Percentiles rank a stretch among this genome's conserved stretches.
phyloP scores from a whole-genome alignment of 2,797 vertebrate genomes.

The Parotocinclus haroldoi region DNA sequence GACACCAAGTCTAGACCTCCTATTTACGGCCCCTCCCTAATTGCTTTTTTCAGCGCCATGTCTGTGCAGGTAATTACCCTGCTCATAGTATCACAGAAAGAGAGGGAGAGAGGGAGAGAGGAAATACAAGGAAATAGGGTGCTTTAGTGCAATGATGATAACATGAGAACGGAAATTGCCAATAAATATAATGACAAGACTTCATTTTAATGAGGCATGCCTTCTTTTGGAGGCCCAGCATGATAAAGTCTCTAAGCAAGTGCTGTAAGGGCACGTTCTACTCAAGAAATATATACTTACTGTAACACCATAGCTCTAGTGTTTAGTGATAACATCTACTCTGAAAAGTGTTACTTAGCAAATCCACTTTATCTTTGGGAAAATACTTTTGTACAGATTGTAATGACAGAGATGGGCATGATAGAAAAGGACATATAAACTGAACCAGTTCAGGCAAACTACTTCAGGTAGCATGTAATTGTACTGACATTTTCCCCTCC shows the following conservation, averaged over 20 bases:
- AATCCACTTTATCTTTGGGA: slow-evolving; percentile 17
- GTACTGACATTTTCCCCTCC: slow-evolving; percentile 2
- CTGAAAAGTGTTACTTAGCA: neutral
- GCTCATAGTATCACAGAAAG: slow-evolving; percentile 55
- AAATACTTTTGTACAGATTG: slow-evolving; percentile 23
- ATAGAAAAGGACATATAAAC: slow-evolving; percentile 24
- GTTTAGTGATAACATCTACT: neutral
- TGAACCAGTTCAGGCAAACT: slow-evolving; percentile 20
- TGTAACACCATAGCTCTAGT: neutral
- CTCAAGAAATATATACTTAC: neutral
- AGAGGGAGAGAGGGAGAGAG: slow-evolving; percentile 21
- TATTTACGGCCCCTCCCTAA: slow-evolving; percentile 70
- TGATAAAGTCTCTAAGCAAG: slow-evolving; percentile 29
- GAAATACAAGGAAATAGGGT: slow-evolving; percentile 29
- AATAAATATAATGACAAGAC: slow-evolving; percentile 53
- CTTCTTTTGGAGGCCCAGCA: slow-evolving; percentile 26
- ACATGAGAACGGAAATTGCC: slow-evolving; percentile 49
- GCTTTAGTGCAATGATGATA: slow-evolving; percentile 44
- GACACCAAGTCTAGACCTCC: slow-evolving; percentile 72
- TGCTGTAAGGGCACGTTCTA: slow-evolving; percentile 14
- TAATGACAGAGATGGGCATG: slow-evolving; percentile 18
- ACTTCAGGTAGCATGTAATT: slow-evolving; percentile 33
- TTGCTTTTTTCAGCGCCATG: slow-evolving; percentile 71
- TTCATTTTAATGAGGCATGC: slow-evolving; percentile 48
- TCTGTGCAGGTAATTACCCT: slow-evolving; percentile 75